Evolutionary conservation across 2,888 invertebrate species (phyloP), one percentile per base, ranked within the genome.

Genomic region (Gymnosoma rotundatum): DNA sequence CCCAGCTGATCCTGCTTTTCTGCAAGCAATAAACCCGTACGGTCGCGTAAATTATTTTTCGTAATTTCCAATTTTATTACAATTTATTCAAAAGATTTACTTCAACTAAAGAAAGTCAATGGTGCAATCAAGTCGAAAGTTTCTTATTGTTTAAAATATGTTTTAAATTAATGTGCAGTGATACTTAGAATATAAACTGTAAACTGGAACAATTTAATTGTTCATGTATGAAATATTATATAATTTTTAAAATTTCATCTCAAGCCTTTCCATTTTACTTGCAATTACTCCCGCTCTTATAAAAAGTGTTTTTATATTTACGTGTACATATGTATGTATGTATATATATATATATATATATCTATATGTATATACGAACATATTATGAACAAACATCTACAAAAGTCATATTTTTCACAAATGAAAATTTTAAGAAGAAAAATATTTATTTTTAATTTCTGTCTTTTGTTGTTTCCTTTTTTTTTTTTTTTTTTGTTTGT

Each of bases 371-470:
- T 14, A 10, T 18, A 50, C 25, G 12, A 20, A 9, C 8, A 12
- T 12, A 50, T 6, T 0, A 20, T 18, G n/a, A n/a, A 21, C 54
- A 18, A 38, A 36, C 42, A 45, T 69, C 54, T 78, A 78, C 45
- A 36, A 61, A 61, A 45, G 16, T 45, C 58, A 20, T 45, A 36
- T 69, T 78, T 78, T 70, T 64, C 20, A 42, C 69, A 61, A 56
- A 54, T 36, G 48, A 78, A 78, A 70, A 56, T n/a, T 54, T 36
- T 45, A 67, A 69, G 67, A 50, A 18, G 14, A 16, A 64, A 56
- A 75, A 72, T 73, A 73, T 78, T 78, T 83, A 69, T 83, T 83
- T 78, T 83, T 78, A 83, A 78, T 83, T 78, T 83, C 50, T 73
- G 56, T 63, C 25, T 25, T 25, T 4, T 25, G 25, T 25, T 25